Evolutionary conservation across 2,113 vertebrate species (phyloP), one percentile per base, ranked within the genome.

Genomic region (Uropsilus gracilis): DNA sequence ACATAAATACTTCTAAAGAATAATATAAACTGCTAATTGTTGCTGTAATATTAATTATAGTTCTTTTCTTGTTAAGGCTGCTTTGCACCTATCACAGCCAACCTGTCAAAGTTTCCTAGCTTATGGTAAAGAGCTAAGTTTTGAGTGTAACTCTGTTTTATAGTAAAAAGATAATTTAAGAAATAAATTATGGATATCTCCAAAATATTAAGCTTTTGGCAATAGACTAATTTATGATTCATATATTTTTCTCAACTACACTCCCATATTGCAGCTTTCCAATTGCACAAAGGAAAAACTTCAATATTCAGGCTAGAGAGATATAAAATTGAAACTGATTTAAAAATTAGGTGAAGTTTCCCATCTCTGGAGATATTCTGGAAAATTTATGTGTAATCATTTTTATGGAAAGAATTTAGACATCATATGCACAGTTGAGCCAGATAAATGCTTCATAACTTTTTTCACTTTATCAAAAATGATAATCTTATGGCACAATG

Each of bases 191-290:
- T 61, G 34, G 34, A 37, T 34, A 68, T 80, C 11, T 78, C n/a
- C 3, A 73, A 34, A 89, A 46, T 22, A 94, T 73, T 44, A 89
- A 82, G 64, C 17, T 42, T 92, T 76, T 37, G 75, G 20, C 20
- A 28, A 89, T 91, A 24, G 24, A 28, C 66, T 76, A 86, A 81
- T 8, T 30, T n/a, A 53, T 75, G 42, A 59, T 81, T 90, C 63
- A 76, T 32, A 50, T 94, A 87, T 76, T 84, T 95, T 94, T 94
- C 46, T 91, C 32, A 48, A 72, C 46, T 84, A 72, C 39, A 24
- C 17, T 84, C n/a, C 12, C 5, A 88, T 94, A 10, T 24, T 57
- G 18, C 55, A 89, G 42, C 9, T 88, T 17, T 77, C 78, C 84
- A 42, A 22, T 83, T 77, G 22, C 61, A 8, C 39, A 89, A 13